Conservation (phyloP, 2,888 invertebrate genomes). For the Chrysina gloriosa region DNA sequence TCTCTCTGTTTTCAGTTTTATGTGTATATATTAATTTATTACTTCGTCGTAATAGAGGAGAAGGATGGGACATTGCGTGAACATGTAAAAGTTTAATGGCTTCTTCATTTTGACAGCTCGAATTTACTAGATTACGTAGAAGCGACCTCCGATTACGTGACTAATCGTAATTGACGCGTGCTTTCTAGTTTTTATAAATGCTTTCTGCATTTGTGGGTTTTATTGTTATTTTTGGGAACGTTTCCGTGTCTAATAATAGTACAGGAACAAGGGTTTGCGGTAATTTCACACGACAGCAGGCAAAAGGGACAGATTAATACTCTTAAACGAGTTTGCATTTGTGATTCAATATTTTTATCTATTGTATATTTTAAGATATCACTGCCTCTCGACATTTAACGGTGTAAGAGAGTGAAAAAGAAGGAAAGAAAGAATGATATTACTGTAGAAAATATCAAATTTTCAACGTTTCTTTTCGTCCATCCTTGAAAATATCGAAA, state of each 20-base stretch:
- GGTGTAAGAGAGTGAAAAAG: no score
- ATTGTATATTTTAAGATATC: no score
- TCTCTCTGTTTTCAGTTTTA: conserved; percentile 7
- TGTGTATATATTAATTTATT: conserved; percentile 28
- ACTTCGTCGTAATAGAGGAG: conserved; percentile 18
- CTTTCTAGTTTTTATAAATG: conserved; percentile 9
- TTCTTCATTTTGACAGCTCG: conserved; percentile 47
- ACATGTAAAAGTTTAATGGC: conserved; percentile 59
- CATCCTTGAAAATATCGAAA: no score
- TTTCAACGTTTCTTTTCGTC: no score
- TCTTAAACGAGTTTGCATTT: not conserved
- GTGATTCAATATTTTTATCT: no score
- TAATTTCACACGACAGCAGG: not conserved
- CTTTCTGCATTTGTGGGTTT: conserved; percentile 7
- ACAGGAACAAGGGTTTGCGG: not conserved
- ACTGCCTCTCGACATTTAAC: no score
- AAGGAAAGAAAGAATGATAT: no score
- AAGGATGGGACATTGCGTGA: conserved; percentile 57
- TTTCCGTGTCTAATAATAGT: not conserved
- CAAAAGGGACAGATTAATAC: not conserved
- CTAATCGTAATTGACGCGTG: conserved; percentile 29
- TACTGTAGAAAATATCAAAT: no score
- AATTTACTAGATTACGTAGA: conserved; percentile 38
- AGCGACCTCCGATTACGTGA: conserved; percentile 14
- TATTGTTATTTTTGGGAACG: not conserved